A percentile compares a stretch with the other conserved stretches of the same genome.
These are phyloP conservation scores for Macrosiphum euphorbiae DNA, from an alignment of 2,888 invertebrate genomes.

Conservation along the genomic window DNA sequence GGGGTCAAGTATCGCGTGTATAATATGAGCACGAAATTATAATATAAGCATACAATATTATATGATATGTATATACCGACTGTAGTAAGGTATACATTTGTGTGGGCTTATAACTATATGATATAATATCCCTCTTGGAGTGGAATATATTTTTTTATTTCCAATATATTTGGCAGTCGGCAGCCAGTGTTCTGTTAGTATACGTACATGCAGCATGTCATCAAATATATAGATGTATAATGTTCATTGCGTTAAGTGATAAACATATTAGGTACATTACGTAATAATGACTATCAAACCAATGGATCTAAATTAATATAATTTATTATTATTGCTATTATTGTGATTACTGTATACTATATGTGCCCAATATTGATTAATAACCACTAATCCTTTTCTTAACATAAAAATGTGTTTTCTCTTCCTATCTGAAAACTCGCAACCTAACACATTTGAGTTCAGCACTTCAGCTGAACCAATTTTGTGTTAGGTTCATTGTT, in stretches of 20 bases:
- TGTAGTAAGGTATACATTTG: background rate
- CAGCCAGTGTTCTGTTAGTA: background rate
- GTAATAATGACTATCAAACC: background rate
- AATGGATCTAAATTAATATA: background rate
- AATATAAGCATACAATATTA: background rate
- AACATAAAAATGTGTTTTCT: background rate
- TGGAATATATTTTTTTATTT: background rate
- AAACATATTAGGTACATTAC: background rate
- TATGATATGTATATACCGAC: background rate
- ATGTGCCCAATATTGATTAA: background rate
- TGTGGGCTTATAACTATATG: background rate
- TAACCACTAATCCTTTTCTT: background rate
- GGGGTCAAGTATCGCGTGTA: slow-evolving; percentile 41
- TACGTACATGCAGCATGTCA: background rate
- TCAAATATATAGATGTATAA: background rate
- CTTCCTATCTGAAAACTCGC: background rate
- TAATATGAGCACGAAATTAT: background rate
- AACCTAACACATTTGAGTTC: background rate
- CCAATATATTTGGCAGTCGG: background rate
- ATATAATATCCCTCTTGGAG: background rate
- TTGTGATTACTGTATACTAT: background rate
- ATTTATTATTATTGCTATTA: background rate
- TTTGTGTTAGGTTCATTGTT: background rate
- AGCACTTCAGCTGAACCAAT: background rate
- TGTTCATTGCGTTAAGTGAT: background rate